Conservation (phyloP, 2,113 vertebrate species). For the Cyanoramphus novaezelandiae region DNA sequence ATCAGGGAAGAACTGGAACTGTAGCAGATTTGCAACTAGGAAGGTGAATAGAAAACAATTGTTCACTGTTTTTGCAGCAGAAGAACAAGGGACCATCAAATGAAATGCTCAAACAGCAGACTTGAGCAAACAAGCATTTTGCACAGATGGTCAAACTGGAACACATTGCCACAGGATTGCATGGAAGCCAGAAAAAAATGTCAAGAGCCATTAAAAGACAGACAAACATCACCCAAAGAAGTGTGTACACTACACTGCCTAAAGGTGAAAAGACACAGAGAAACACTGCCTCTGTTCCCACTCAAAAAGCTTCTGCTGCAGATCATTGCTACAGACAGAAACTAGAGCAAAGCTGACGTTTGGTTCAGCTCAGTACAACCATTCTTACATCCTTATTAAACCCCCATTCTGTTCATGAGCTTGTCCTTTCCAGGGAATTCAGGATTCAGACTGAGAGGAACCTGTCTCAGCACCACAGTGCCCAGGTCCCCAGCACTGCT, state of each 20-base stretch:
- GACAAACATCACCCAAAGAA: not conserved
- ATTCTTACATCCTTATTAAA: not conserved
- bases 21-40: not conserved
- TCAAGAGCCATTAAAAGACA: not conserved
- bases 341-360: not conserved
- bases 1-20: not conserved
- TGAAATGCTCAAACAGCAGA: not conserved
- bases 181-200: not conserved
- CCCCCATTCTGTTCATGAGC: not conserved
- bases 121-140: not conserved
- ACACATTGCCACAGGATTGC: not conserved
- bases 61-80: not conserved
- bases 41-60: not conserved
- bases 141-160: not conserved
- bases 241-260: not conserved
- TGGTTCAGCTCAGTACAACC: not conserved
- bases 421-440: not conserved
- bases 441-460: slow-evolving; percentile 44
- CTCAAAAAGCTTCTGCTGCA: not conserved
- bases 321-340: not conserved
- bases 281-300: not conserved
- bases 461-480: not conserved
- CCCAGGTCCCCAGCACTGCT: not conserved
- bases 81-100: not conserved
- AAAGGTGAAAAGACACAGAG: not conserved